Evolutionary conservation across 2,888 invertebrate genomes (phyloP).

Genomic region (Piscicola geometra): DNA sequence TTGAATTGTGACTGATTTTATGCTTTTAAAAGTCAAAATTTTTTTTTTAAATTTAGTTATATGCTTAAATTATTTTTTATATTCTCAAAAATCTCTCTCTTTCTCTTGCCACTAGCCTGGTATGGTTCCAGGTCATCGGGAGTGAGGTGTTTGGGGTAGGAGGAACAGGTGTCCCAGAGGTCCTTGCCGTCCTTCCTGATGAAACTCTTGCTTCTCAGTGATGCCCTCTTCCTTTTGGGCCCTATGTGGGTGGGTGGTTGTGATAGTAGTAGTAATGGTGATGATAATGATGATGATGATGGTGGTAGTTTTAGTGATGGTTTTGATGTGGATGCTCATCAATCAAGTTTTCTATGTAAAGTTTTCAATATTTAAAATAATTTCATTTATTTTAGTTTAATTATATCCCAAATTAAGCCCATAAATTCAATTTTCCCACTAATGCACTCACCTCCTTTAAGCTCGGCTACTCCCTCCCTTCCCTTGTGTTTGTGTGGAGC

Average conservation of each 20-base stretch:
- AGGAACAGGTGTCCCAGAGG: slow-evolving; percentile 33
- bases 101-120: slow-evolving; percentile 35
- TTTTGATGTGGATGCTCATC: too few species aligned
- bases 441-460: neutral
- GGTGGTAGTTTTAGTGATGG: too few species aligned
- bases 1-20: too few species aligned
- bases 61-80: too few species aligned
- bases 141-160: slow-evolving; percentile 41
- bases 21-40: too few species aligned
- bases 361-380: too few species aligned
- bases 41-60: too few species aligned
- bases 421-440: too few species aligned
- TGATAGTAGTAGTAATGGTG: neutral
- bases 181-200: slow-evolving; percentile 33
- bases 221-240: neutral
- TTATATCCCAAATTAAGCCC: too few species aligned
- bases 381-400: too few species aligned
- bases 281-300: neutral
- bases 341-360: too few species aligned
- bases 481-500: slow-evolving; percentile 43
- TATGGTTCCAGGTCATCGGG: slow-evolving; percentile 40
- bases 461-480: slow-evolving; percentile 27
- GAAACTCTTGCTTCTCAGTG: slow-evolving; percentile 28
- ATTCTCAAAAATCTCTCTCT: too few species aligned
- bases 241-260: neutral